Evolutionary conservation across 1,140 invertebrate genomes (phyloP).

Genomic region (Eciton burchellii): DNA sequence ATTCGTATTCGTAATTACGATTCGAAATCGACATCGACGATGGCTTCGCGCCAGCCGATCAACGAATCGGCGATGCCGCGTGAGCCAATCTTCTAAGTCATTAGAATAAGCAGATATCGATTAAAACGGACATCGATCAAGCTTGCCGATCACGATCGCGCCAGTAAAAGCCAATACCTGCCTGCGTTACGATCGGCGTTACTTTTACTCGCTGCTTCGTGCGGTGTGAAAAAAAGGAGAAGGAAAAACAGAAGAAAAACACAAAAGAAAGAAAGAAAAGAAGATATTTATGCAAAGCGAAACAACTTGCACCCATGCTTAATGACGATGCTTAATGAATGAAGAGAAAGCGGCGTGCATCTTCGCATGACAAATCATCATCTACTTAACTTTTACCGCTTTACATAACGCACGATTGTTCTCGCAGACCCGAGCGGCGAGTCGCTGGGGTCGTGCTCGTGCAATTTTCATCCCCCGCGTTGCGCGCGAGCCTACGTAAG

Average conservation of each 20-base stretch:
- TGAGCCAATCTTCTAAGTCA: constrained; percentile 39
- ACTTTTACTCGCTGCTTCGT: not conserved
- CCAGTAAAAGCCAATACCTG: too few relatives aligned
- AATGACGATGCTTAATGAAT: constrained; percentile 40
- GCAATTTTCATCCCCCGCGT: not conserved
- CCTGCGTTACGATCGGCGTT: too few relatives aligned
- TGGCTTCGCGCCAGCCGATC: constrained; percentile 40
- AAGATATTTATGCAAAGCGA: not conserved
- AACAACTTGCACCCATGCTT: constrained; percentile 25
- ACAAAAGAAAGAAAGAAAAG: too few relatives aligned
- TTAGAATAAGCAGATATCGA: constrained; percentile 32
- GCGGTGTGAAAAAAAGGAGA: not conserved
- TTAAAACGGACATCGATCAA: too few relatives aligned
- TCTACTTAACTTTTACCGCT: constrained; percentile 18
- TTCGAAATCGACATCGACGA: constrained; percentile 27
- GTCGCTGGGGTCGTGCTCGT: not conserved
- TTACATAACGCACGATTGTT: constrained; percentile 32
- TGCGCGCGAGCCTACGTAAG: not conserved
- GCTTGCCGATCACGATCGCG: constrained; percentile 19
- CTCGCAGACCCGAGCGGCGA: not conserved
- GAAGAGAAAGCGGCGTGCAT: constrained; percentile 41
- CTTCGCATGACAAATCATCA: constrained; percentile 52
- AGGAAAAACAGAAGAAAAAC: too few relatives aligned
- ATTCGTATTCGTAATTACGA: constrained; percentile 34
- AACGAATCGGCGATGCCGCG: constrained; percentile 24